phyloP scores from a whole-genome alignment of 2,888 invertebrate genomes.

The Caenorhabditis sinica region DNA sequence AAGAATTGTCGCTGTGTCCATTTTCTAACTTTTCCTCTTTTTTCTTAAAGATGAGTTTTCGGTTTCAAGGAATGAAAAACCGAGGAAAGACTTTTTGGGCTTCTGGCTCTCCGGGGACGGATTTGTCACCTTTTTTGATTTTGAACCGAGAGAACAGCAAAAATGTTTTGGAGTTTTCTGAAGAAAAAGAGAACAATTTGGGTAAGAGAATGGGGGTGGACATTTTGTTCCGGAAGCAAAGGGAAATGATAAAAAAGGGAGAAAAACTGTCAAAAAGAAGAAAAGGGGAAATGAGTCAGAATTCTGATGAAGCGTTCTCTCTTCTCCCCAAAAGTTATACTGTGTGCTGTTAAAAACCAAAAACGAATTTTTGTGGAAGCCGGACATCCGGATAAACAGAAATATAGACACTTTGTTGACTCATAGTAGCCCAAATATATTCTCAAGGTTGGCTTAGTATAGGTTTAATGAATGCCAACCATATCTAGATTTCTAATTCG shows the following conservation, averaged over 20 bases:
- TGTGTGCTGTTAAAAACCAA: no score
- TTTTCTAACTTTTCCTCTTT: neutral
- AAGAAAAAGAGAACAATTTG: neutral
- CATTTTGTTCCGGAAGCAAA: neutral
- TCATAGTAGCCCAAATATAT: no score
- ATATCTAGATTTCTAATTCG: no score
- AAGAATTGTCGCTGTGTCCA: slow-evolving; percentile 4
- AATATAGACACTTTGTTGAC: no score
- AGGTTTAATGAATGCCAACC: no score
- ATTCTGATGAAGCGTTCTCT: no score
- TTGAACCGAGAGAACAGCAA: slow-evolving; percentile 16
- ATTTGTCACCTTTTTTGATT: slow-evolving; percentile 53
- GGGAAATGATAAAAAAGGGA: neutral
- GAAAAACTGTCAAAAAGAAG: neutral
- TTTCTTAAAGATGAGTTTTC: slow-evolving; percentile 38
- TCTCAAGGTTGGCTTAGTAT: no score
- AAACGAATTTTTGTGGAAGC: no score
- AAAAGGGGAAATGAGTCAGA: slow-evolving; percentile 5
- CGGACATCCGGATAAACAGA: no score
- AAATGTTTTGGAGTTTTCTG: neutral
- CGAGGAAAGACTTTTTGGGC: neutral
- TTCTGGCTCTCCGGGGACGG: slow-evolving; percentile 35
- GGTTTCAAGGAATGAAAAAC: no score
- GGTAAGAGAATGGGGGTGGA: neutral
- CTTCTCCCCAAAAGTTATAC: no score